Evolutionary conservation across 53 echinoderm and acorn worm genomes (phyloP).

Genomic region (Crossaster papposus): DNA sequence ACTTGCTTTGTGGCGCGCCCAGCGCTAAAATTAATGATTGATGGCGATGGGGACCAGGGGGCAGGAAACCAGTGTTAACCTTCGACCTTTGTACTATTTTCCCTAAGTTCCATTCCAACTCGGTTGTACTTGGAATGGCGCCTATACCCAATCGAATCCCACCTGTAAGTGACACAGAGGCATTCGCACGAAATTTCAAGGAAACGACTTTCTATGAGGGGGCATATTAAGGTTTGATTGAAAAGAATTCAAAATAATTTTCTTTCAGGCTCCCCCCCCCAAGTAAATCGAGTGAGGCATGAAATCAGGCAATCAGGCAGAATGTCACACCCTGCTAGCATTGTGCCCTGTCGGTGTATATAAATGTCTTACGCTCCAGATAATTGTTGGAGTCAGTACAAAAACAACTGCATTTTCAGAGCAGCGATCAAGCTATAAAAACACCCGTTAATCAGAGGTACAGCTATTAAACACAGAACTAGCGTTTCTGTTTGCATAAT

Average conservation of each 20-base stretch:
- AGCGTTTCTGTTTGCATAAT: neutral
- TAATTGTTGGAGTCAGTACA: too few species aligned
- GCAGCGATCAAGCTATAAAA: too few species aligned
- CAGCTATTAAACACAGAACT: neutral
- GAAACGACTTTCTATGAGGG: neutral
- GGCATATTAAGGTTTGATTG: too few species aligned
- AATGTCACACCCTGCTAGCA: too few species aligned
- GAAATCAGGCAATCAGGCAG: too few species aligned
- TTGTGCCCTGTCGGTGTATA: too few species aligned
- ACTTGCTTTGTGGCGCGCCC: neutral
- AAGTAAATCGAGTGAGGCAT: too few species aligned
- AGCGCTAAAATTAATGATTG: conserved; percentile 8
- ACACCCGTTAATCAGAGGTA: too few species aligned
- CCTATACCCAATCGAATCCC: neutral
- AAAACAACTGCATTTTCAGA: too few species aligned
- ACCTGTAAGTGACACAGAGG: conserved; percentile 22
- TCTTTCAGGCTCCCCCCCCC: too few species aligned
- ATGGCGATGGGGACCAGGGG: neutral
- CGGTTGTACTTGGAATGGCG: neutral
- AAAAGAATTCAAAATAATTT: too few species aligned
- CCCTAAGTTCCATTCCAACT: neutral
- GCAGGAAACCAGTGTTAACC: neutral
- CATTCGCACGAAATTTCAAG: neutral
- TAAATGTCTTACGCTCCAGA: too few species aligned
- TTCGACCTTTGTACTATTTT: neutral